Percentiles rank a stretch among this genome's conserved stretches.
These are phyloP conservation scores for Australoheros facetus DNA, from an alignment of 2,797 vertebrate genomes.

Conservation along the genomic window DNA sequence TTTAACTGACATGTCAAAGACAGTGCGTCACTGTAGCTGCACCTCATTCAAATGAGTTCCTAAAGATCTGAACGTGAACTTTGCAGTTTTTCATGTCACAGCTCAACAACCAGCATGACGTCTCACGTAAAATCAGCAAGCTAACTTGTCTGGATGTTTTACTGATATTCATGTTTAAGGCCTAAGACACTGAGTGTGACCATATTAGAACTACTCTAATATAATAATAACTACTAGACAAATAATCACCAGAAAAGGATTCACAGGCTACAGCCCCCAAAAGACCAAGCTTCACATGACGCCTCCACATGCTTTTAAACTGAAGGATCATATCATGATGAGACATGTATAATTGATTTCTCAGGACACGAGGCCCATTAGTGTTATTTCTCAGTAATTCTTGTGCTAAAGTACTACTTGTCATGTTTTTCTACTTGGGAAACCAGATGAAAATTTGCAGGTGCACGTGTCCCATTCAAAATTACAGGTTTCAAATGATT, in stretches of 20 bases:
- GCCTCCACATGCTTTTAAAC: not conserved
- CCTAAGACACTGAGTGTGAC: not conserved
- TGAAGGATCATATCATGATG: not conserved
- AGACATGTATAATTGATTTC: too few relatives aligned
- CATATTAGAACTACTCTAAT: not conserved
- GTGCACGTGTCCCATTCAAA: too few relatives aligned
- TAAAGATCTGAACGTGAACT: not conserved
- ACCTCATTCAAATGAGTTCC: too few relatives aligned
- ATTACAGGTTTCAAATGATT: not conserved
- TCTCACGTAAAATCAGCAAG: not conserved
- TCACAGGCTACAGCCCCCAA: not conserved
- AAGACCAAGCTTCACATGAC: not conserved
- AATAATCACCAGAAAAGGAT: not conserved
- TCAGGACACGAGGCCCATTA: not conserved
- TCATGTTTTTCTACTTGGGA: not conserved
- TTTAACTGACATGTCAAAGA: not conserved
- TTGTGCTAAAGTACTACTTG: not conserved
- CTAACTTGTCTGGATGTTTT: not conserved
- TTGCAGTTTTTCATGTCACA: not conserved
- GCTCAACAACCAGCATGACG: not conserved
- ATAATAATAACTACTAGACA: not conserved
- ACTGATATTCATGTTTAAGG: not conserved
- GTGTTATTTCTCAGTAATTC: not conserved
- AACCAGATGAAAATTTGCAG: not conserved
- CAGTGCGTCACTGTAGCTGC: not conserved